A percentile compares a stretch with the other conserved stretches of the same genome.
Conservation (phyloP, 2,888 invertebrate genomes). For the Periphyllus acericola region DNA sequence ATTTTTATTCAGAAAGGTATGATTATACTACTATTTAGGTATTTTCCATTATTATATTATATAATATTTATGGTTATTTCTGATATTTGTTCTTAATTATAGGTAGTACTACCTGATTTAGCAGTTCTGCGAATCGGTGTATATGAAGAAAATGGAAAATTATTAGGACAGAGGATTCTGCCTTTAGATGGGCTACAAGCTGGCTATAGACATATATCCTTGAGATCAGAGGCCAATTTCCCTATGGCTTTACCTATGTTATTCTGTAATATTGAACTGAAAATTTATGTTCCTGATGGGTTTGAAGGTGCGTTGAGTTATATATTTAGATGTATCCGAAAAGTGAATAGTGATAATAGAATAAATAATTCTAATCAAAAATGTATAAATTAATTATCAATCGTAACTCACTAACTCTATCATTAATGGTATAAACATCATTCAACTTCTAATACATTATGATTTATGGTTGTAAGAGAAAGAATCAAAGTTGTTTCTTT, state of each 20-base stretch:
- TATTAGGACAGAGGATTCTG: conserved; percentile 96
- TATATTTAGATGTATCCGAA: neutral
- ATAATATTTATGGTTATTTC: neutral
- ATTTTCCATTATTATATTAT: neutral
- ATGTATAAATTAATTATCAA: too few relatives aligned
- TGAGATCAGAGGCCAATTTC: conserved; percentile 98
- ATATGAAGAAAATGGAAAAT: conserved; percentile 96
- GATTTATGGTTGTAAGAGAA: too few relatives aligned
- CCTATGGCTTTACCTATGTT: conserved; percentile 99
- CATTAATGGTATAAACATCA: too few relatives aligned
- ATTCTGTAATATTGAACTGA: conserved; percentile 98
- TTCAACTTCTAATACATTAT: too few relatives aligned
- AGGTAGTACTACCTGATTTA: conserved; percentile 96
- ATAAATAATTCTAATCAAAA: neutral
- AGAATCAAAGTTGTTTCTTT: too few relatives aligned
- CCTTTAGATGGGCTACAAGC: conserved; percentile 98
- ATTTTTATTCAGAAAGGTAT: conserved; percentile 94
- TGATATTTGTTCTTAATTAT: conserved; percentile 42
- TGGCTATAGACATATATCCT: conserved; percentile 96
- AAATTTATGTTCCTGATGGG: conserved; percentile 99
- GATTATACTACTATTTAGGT: neutral
- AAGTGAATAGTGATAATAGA: neutral
- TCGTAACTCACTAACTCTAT: too few relatives aligned
- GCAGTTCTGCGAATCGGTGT: conserved; percentile 98
- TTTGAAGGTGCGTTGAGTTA: conserved; percentile 78